phyloP scores from a whole-genome alignment of 2,797 vertebrate species.

The Muraenolepis orangiensis region DNA sequence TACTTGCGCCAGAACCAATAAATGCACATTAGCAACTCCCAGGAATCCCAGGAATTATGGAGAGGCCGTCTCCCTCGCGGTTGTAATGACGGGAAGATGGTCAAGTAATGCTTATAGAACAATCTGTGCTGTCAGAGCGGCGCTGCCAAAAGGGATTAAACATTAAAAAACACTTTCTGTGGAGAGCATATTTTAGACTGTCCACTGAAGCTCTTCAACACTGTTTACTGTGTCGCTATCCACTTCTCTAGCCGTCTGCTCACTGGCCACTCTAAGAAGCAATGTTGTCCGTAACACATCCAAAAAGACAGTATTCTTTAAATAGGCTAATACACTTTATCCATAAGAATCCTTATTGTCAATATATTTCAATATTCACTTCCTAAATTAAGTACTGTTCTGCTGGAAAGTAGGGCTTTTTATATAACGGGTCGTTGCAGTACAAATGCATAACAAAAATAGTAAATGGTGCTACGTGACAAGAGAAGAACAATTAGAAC shows the following conservation, averaged over 20 bases:
- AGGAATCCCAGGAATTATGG: background rate
- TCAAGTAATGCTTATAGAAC: background rate
- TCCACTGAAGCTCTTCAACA: background rate
- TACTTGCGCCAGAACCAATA: background rate
- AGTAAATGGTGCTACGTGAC: no score
- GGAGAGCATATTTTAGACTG: background rate
- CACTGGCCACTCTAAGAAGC: background rate
- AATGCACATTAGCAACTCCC: background rate
- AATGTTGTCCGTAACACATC: background rate
- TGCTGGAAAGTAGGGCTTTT: no score
- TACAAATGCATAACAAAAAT: no score
- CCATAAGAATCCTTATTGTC: conserved; percentile 18
- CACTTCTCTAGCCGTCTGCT: background rate
- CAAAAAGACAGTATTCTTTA: background rate
- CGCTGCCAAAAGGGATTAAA: background rate
- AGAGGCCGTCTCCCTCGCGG: background rate
- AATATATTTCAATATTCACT: no score
- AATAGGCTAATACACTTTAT: conserved; percentile 5
- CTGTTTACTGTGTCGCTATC: background rate
- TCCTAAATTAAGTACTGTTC: no score
- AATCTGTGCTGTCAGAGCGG: background rate
- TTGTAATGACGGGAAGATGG: background rate
- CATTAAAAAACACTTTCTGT: background rate
- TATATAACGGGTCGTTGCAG: no score
- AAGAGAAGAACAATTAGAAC: no score